phyloP scores from a whole-genome alignment of 2,888 invertebrate genomes.

The Adela reaumurella region DNA sequence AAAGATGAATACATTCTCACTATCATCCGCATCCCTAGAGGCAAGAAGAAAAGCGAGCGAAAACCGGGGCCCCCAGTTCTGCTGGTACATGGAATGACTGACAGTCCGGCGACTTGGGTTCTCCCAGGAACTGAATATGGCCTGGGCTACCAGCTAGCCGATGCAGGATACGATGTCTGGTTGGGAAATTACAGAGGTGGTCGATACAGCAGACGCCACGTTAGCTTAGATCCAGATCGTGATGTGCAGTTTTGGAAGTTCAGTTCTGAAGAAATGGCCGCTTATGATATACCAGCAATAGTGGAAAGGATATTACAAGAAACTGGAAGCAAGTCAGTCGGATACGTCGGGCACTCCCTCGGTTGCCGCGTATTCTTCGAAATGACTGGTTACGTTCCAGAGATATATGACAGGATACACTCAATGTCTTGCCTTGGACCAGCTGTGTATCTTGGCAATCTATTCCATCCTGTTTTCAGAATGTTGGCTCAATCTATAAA shows the following conservation, averaged over 20 bases:
- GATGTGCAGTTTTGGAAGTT: conserved; percentile 49
- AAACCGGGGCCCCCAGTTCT: conserved; percentile 11
- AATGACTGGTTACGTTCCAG: conserved; percentile 47
- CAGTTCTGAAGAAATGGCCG: conserved; percentile 68
- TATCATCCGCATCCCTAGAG: conserved; percentile 13
- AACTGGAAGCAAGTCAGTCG: conserved; percentile 53
- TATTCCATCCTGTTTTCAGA: conserved; percentile 22
- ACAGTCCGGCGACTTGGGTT: conserved; percentile 28
- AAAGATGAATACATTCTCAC: conserved; percentile 31
- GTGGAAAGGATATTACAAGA: conserved; percentile 27
- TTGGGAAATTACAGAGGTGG: conserved; percentile 58
- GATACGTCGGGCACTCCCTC: conserved; percentile 69
- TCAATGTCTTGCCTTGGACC: conserved; percentile 54
- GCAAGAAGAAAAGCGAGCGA: background rate
- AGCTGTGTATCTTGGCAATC: conserved; percentile 38
- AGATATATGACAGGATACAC: conserved; percentile 50
- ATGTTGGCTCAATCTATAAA: too few species aligned
- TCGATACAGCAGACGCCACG: conserved; percentile 57
- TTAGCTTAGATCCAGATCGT: conserved; percentile 24
- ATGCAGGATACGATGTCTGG: conserved; percentile 56
- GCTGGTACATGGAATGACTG: conserved; percentile 31
- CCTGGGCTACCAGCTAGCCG: conserved; percentile 36
- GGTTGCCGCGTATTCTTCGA: conserved; percentile 61
- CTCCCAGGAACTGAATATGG: conserved; percentile 20
- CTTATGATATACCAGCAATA: conserved; percentile 66